phyloP scores from a whole-genome alignment of 2,888 invertebrate genomes.

The Iphiclides podalirius region DNA sequence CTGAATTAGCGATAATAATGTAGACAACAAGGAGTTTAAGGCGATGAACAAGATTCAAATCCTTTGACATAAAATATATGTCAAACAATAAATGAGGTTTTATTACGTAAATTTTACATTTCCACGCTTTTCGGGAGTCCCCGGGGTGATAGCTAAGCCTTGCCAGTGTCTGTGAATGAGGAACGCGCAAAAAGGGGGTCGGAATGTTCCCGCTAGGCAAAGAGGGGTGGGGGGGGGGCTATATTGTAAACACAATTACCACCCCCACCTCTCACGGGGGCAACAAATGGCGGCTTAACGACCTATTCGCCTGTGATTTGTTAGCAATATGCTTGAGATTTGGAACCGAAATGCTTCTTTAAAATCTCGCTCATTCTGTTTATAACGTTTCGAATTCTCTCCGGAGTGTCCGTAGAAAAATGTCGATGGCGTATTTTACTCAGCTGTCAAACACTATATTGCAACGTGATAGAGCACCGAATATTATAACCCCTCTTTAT shows the following conservation, averaged over 20 bases:
- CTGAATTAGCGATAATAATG: no score
- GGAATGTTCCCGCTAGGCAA: constrained; percentile 22
- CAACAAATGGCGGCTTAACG: constrained; percentile 77
- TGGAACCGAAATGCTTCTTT: constrained; percentile 58
- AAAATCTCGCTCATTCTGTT: constrained; percentile 19
- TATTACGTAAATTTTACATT: constrained; percentile 5
- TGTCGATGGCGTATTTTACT: not conserved
- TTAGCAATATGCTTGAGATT: constrained; percentile 78
- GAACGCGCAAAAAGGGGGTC: constrained; percentile 61
- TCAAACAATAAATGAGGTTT: constrained; percentile 1
- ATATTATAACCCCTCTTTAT: no score
- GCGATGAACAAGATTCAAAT: no score
- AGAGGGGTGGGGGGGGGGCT: constrained; percentile 44
- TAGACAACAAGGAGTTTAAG: no score
- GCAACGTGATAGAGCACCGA: not conserved
- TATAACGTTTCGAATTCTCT: not conserved
- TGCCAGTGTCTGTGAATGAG: constrained; percentile 67
- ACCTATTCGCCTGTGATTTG: constrained; percentile 77
- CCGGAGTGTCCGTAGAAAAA: not conserved
- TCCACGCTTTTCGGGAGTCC: constrained; percentile 49
- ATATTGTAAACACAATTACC: constrained; percentile 75
- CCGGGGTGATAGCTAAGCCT: constrained; percentile 68
- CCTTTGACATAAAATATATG: no score
- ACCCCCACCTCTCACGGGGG: constrained; percentile 50
- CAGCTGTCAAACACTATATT: no score